Evolutionary conservation across 2,113 vertebrate species (phyloP), one percentile per base, ranked within the genome.

Genomic region (Thomomys bottae): DNA sequence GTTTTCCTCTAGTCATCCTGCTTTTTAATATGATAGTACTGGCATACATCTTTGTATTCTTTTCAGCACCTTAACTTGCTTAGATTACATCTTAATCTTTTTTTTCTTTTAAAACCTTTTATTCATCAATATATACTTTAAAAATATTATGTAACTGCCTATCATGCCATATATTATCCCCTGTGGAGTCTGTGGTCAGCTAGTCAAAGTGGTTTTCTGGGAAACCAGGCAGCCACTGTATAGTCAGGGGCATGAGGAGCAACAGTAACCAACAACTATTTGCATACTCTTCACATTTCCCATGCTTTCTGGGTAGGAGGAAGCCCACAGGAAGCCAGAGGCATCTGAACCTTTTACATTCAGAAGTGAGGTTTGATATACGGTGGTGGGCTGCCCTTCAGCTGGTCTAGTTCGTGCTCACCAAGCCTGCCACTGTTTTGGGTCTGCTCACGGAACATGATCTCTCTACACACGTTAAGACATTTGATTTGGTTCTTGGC

Each of bases 111-210:
- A 98, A 97, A 98, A 97, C 93, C 57, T 97, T 98, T 98, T 98
- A 98, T 98, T 98, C 97, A 98, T 96, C 96, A 97, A 98, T 97
- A 98, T 97, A 98, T 96, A 98, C 96, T 97, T 97, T 97, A 96
- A 97, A 95, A 95, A 94, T 97, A 96, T 95, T 96, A 96, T 94
- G 95, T 95, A 96, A 96, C 96, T 92, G 95, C 96, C 96, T 96
- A 8, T 96, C 28, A 54, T 94, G 93, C 94, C 81, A 93, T 88
- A 77, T 77, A 23, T 84, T 2, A 30, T 84, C 82, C 95, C 89
- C 64, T 63, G 57, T 59, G 63, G 75, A 93, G 88, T 82, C 91
- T 73, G 95, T 94, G 71, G 34, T 82, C 73, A 89, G 95, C 92
- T 91, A 96, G 92, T 94, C 93, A 92, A 93, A 28, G 0, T 0